Evolutionary conservation across 2,888 invertebrate genomes (phyloP).

Genomic region (Ecliptopera silaceata): DNA sequence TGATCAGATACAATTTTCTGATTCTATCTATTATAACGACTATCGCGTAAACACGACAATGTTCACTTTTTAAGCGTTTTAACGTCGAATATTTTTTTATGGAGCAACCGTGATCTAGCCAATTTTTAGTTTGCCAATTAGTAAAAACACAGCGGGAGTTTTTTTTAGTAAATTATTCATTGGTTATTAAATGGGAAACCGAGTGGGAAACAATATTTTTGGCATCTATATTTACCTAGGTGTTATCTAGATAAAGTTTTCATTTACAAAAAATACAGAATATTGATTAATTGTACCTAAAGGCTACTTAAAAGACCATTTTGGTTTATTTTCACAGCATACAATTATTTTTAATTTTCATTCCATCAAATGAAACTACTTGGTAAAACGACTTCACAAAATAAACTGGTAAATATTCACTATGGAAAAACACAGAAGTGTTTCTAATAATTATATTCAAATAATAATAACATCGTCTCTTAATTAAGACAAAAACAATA

Average conservation of each 20-base stretch:
- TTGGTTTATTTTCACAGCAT: no score
- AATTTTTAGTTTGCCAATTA: conserved; percentile 15
- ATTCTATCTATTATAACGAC: conserved; percentile 11
- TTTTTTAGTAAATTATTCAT: conserved; percentile 12
- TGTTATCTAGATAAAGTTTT: no score
- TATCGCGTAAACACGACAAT: neutral
- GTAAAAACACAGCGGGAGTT: conserved; percentile 12
- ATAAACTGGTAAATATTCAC: no score
- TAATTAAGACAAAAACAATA: conserved; percentile 6
- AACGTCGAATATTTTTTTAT: neutral
- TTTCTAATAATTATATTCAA: neutral
- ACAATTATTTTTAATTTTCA: no score
- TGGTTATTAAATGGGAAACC: no score
- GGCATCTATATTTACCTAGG: no score
- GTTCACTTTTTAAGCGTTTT: conserved; percentile 1
- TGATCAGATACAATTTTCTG: conserved; percentile 18
- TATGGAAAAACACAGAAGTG: neutral
- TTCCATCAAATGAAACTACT: no score
- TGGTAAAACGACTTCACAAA: no score
- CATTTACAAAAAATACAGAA: no score
- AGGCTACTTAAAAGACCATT: no score
- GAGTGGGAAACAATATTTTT: no score
- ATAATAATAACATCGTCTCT: neutral
- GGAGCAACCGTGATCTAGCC: neutral
- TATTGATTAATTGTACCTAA: no score